phyloP scores from a whole-genome alignment of 30 jellyfish, hydroid and myxozoan genomes.

The Hydractinia echinata region DNA sequence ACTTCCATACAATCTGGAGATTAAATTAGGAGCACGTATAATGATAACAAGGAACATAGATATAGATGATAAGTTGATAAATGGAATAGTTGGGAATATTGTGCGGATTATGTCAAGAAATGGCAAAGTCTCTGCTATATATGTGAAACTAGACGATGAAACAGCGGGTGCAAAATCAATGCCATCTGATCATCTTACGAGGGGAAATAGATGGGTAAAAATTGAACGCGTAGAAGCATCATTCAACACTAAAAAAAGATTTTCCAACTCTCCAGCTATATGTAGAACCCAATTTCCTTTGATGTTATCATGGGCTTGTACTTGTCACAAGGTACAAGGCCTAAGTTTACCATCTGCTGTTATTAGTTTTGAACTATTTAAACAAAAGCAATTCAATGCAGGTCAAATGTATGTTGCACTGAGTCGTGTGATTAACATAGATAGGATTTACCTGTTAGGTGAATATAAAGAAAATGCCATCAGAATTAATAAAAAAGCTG shows the following conservation, averaged over 20 bases:
- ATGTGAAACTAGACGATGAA: slow-evolving; percentile 28
- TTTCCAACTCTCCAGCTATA: slow-evolving; percentile 11
- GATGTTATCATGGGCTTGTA: slow-evolving; percentile 37
- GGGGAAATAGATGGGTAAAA: neutral
- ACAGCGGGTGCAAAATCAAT: slow-evolving; percentile 16
- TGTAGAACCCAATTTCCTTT: slow-evolving; percentile 30
- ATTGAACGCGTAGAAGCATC: neutral
- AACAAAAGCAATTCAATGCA: slow-evolving; percentile 20
- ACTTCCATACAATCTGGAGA: neutral
- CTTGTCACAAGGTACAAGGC: slow-evolving; percentile 39
- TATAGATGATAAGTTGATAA: neutral
- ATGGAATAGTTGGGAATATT: neutral
- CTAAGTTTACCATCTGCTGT: slow-evolving; percentile 18
- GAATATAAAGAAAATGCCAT: neutral
- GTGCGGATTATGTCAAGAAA: neutral
- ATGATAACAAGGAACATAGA: neutral
- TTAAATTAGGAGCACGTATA: neutral
- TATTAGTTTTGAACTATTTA: slow-evolving; percentile 23
- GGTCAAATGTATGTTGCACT: slow-evolving; percentile 44
- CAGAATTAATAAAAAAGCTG: neutral
- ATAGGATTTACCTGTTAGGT: slow-evolving; percentile 6
- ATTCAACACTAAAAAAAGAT: neutral
- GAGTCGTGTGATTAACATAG: slow-evolving; percentile 28
- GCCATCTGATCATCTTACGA: neutral
- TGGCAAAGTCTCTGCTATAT: slow-evolving; percentile 9